A percentile compares a stretch with the other conserved stretches of the same genome.
Conservation (phyloP, 2,888 invertebrate species). For the Phengaris alcon region DNA sequence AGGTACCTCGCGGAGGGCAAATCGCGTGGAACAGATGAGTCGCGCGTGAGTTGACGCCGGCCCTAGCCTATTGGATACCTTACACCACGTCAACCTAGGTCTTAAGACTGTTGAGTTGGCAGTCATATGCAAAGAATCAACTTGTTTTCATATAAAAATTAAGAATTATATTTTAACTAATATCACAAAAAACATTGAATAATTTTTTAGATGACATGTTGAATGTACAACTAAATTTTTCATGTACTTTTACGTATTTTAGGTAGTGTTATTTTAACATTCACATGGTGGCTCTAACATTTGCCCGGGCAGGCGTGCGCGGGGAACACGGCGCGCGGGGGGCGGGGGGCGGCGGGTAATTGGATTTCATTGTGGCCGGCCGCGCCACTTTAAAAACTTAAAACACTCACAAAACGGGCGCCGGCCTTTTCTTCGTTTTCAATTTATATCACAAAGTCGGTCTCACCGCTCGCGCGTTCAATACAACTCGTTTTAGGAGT, state of each 20-base stretch:
- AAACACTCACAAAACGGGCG: constrained; percentile 26
- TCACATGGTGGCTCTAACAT: not conserved
- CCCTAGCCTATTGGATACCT: no score
- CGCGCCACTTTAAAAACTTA: constrained; percentile 18
- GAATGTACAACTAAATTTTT: no score
- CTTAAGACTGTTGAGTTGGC: no score
- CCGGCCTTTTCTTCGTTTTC: constrained; percentile 25
- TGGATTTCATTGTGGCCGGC: constrained; percentile 24
- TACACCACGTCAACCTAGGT: not conserved
- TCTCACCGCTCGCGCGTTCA: not conserved
- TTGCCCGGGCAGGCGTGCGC: not conserved
- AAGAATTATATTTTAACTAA: no score
- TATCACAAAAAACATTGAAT: no score
- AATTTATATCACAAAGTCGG: constrained; percentile 25
- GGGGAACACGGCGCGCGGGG: not conserved
- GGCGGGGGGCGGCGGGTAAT: not conserved
- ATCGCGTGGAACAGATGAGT: not conserved
- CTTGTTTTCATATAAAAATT: no score
- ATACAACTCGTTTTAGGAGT: not conserved
- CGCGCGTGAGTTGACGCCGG: not conserved
- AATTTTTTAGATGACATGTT: no score
- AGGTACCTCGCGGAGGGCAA: not conserved
- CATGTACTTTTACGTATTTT: not conserved
- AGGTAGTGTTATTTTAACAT: not conserved
- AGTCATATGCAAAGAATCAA: no score